Base-by-base conservation (phyloP, 2,113 vertebrate genomes). In the Rhinogobius similis region DNA sequence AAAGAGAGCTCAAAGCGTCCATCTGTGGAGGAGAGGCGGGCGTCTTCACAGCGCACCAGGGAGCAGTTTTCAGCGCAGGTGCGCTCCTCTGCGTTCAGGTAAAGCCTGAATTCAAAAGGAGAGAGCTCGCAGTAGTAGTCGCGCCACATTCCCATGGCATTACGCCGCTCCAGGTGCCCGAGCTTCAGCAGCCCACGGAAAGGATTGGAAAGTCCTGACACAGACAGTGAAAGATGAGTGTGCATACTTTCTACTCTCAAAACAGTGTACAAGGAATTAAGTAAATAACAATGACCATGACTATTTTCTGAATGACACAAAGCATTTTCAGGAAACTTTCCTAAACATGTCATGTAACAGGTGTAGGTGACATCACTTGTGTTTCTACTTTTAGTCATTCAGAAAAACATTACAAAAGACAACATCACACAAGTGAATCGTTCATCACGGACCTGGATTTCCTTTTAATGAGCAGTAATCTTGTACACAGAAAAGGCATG, bases 171-270 rank as follows among this genome's bases (percentile, higher is more conserved):
- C 61, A 99, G 91, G 2, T 91, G 94, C n/a, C 97, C 98, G 62
- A 99, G 92, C 85, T 98, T 98, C 86, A 98, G 72, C 43, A 99
- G 90, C 2, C 97, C 98, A 0, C 96, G 94, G 73, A 98, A 99
- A 0, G 96, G 98, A 83, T 99, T 98, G 61, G 93, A 94, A 41
- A 97, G 91, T 7, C 96, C 97, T 92, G 70, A 48, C 29, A 41
- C 20, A 14, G 20, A 55, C 39, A 18, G 20, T 13, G 6, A 44
- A 23, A 21, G 13, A 29, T 26, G 26, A 62, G 26, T 72, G 23
- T 56, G 10, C 2, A 46, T 4, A 27, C 16, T 21, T 39, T 68
- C n/a, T 24, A 63, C 12, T 41, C 26, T 41, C 20, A 21, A n/a
- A 23, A 62, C 29, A 36, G 2, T 21, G 56, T 3, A 58, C 13